phyloP scores from a whole-genome alignment of 1,140 invertebrate genomes.

The Anoplophora glabripennis region DNA sequence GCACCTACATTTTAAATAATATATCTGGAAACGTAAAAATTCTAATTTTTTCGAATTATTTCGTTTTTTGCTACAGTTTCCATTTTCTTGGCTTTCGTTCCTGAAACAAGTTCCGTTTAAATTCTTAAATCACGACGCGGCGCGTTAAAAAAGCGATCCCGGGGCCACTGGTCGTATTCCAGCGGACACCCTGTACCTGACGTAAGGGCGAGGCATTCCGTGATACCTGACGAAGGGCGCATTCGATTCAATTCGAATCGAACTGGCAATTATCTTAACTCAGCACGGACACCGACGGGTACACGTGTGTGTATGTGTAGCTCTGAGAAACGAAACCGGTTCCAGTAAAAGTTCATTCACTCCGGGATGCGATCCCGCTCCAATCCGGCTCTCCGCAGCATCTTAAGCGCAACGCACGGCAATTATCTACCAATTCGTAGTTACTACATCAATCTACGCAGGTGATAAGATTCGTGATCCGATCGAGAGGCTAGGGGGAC shows the following conservation, averaged over 20 bases:
- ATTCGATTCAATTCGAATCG: background rate
- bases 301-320: slow-evolving; percentile 29
- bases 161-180: too few relatives aligned
- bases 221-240: background rate
- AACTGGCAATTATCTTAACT: background rate
- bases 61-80: too few relatives aligned
- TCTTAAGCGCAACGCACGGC: slow-evolving; percentile 27
- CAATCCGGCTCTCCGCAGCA: slow-evolving; percentile 12
- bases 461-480: slow-evolving; percentile 9
- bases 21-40: too few relatives aligned
- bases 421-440: slow-evolving; percentile 31
- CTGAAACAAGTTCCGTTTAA: too few relatives aligned
- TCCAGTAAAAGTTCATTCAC: slow-evolving; percentile 37
- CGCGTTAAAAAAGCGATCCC: too few relatives aligned
- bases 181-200: background rate
- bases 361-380: slow-evolving; percentile 28
- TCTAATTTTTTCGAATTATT: too few relatives aligned
- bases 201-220: background rate
- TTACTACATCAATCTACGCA: slow-evolving; percentile 20
- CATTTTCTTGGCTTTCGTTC: too few relatives aligned
- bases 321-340: slow-evolving; percentile 33
- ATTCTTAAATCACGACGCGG: too few relatives aligned
- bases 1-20: too few relatives aligned
- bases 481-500: background rate
- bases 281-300: slow-evolving; percentile 6